Conservation (phyloP, 1,140 invertebrate genomes). For the Ceratosolen solmsi region DNA sequence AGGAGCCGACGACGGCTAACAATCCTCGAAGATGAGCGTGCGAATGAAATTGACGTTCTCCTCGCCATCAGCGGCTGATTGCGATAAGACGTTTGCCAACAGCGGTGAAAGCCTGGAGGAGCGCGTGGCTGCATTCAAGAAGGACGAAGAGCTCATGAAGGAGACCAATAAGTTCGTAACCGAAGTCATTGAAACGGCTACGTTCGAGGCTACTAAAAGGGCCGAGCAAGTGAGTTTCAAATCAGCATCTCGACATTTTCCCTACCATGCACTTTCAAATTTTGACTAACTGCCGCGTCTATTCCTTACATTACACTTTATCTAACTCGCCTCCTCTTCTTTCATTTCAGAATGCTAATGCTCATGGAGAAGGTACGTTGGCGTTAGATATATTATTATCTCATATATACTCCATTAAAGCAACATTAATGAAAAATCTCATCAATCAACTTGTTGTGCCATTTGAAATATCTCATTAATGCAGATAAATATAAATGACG, state of each 20-base stretch:
- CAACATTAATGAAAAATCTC: no score
- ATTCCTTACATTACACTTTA: neutral
- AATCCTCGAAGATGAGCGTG: constrained; percentile 24
- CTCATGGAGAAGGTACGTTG: constrained; percentile 35
- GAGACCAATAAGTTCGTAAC: constrained; percentile 69
- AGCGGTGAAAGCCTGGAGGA: constrained; percentile 59
- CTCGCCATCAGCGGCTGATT: constrained; percentile 25
- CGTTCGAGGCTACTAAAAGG: constrained; percentile 64
- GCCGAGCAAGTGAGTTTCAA: constrained; percentile 44
- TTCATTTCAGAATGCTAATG: constrained; percentile 37
- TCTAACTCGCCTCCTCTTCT: neutral
- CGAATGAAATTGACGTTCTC: constrained; percentile 48
- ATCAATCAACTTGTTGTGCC: no score
- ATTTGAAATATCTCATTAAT: no score
- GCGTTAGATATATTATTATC: no score
- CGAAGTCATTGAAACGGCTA: constrained; percentile 69
- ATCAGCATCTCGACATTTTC: no score
- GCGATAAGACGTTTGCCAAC: constrained; percentile 17
- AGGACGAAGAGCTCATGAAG: constrained; percentile 69
- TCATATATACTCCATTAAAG: no score
- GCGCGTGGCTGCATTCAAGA: constrained; percentile 69
- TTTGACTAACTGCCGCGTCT: no score
- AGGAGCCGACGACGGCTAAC: neutral
- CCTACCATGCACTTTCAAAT: no score
- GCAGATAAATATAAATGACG: no score